Evolutionary conservation across 2,888 invertebrate genomes (phyloP).

Genomic region (Crocallis elinguaria): DNA sequence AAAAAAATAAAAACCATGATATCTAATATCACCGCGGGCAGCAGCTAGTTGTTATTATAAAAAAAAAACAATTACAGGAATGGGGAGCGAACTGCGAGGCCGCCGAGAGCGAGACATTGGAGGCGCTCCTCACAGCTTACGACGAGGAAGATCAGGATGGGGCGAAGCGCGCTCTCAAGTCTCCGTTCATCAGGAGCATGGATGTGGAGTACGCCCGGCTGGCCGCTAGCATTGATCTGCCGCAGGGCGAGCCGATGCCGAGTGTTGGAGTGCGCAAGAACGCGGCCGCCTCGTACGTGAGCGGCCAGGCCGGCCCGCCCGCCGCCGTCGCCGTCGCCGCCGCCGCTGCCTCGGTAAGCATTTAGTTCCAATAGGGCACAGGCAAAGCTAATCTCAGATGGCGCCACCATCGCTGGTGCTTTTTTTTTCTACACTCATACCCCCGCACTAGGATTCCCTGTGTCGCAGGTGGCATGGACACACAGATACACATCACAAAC

Average conservation of each 20-base stretch:
- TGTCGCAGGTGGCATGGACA: too few species aligned
- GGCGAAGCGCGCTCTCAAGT: constrained; percentile 89
- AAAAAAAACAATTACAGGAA: constrained; percentile 66
- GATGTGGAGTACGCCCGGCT: constrained; percentile 94
- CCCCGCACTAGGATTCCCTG: too few species aligned
- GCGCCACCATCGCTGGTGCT: too few species aligned
- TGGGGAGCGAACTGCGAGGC: constrained; percentile 95
- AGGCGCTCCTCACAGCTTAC: constrained; percentile 90
- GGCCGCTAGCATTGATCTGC: constrained; percentile 61
- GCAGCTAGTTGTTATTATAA: background rate
- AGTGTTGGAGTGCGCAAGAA: constrained; percentile 87
- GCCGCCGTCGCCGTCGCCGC: background rate
- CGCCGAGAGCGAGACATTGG: constrained; percentile 91
- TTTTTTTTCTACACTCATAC: too few species aligned
- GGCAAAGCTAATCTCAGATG: too few species aligned
- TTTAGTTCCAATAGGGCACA: too few species aligned
- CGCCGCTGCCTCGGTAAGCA: background rate
- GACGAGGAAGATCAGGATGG: constrained; percentile 94
- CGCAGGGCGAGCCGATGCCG: constrained; percentile 70
- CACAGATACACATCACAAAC: too few species aligned
- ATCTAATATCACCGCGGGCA: too few species aligned
- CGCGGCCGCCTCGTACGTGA: constrained; percentile 88
- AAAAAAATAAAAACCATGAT: too few species aligned
- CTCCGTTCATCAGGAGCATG: constrained; percentile 95
- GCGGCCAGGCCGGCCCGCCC: constrained; percentile 24